phyloP scores from a whole-genome alignment of 1,140 invertebrate species.

The Drosophila subpulchrella region DNA sequence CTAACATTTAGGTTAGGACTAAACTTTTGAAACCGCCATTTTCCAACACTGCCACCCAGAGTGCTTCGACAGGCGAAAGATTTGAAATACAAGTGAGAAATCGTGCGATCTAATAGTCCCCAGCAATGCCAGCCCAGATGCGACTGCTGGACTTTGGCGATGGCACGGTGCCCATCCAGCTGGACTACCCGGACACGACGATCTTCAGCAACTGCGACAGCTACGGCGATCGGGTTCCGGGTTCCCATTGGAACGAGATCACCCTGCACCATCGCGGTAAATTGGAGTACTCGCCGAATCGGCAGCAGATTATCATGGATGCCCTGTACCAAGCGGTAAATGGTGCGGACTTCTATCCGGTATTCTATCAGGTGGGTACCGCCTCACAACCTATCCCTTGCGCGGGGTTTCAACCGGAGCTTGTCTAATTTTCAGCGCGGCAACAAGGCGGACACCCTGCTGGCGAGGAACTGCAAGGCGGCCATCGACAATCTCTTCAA shows the following conservation, averaged over 20 bases:
- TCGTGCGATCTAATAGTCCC: too few relatives aligned
- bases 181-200: slow-evolving; percentile 36
- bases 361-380: slow-evolving; percentile 48
- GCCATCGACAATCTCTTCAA: slow-evolving; percentile 61
- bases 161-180: slow-evolving; percentile 33
- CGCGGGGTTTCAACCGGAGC: neutral
- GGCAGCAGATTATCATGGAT: slow-evolving; percentile 40
- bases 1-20: neutral
- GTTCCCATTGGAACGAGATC: slow-evolving; percentile 56
- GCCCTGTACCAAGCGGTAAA: slow-evolving; percentile 49
- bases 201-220: slow-evolving; percentile 36
- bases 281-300: slow-evolving; percentile 25
- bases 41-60: neutral
- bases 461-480: slow-evolving; percentile 50
- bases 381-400: too few relatives aligned
- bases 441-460: slow-evolving; percentile 33
- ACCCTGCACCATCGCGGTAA: slow-evolving; percentile 38
- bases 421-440: slow-evolving; percentile 20
- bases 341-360: slow-evolving; percentile 54
- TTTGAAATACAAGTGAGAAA: slow-evolving; percentile 6
- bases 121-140: slow-evolving; percentile 19
- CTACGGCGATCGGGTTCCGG: slow-evolving; percentile 31
- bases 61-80: neutral
- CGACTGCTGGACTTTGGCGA: slow-evolving; percentile 42
- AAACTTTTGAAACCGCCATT: neutral